Evolutionary conservation across 2,113 vertebrate species (phyloP).

Genomic region (Archilochus colubris): DNA sequence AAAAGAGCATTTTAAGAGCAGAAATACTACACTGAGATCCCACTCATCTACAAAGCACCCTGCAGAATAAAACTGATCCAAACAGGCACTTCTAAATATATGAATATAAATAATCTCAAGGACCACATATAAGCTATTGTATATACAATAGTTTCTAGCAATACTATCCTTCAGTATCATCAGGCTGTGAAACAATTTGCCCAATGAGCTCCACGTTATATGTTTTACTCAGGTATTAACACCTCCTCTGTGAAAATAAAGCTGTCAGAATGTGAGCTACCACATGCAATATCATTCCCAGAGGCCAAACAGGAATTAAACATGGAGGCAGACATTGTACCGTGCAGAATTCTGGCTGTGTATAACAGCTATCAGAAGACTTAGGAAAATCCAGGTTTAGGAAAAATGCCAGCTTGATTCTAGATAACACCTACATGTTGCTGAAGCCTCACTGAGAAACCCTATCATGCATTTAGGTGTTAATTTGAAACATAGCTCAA

Average conservation of each 20-base stretch:
- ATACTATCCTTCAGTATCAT: neutral
- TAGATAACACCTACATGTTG: neutral
- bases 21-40: neutral
- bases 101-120: neutral
- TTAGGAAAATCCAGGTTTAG: neutral
- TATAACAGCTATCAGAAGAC: neutral
- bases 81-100: neutral
- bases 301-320: neutral
- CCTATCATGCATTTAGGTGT: neutral
- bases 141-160: neutral
- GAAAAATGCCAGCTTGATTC: neutral
- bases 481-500: neutral
- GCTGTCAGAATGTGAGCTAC: conserved; percentile 16
- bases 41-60: neutral
- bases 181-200: neutral
- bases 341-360: neutral
- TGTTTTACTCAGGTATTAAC: conserved; percentile 7
- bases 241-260: conserved; percentile 3
- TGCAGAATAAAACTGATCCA: neutral
- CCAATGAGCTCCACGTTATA: neutral
- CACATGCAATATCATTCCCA: neutral
- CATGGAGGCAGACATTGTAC: neutral
- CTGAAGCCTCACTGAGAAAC: neutral
- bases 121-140: neutral
- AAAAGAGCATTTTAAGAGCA: neutral